Conservation (phyloP, 2,797 vertebrate species). For the Mormyrops boulengeri region DNA sequence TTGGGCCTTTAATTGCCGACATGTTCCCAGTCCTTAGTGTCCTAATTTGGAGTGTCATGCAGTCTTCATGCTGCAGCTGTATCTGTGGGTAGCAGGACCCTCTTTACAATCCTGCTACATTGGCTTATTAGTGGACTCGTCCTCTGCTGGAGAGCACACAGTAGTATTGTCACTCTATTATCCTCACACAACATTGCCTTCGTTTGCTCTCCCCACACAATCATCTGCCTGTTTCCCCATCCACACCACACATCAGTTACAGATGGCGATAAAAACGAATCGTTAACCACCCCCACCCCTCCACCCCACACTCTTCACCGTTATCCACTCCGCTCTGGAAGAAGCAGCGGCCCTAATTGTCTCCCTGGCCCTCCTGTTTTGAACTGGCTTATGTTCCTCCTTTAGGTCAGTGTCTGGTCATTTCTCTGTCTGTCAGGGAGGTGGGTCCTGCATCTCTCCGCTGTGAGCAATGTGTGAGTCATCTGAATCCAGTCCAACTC, state of each 20-base stretch:
- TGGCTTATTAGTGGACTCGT: not conserved
- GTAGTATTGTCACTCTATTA: not conserved
- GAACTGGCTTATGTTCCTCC: slow-evolving; percentile 51
- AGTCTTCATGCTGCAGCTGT: not conserved
- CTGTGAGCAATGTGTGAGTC: not conserved
- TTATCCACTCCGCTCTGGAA: not conserved
- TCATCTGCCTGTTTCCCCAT: slow-evolving; percentile 2
- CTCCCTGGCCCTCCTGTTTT: slow-evolving; percentile 45
- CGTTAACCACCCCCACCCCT: not conserved
- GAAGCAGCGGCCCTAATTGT: slow-evolving; percentile 63
- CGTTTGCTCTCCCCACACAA: slow-evolving; percentile 7
- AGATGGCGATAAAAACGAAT: slow-evolving; percentile 1
- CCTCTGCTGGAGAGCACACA: not conserved
- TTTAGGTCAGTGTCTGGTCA: slow-evolving; percentile 40
- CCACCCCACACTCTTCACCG: not conserved
- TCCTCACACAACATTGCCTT: slow-evolving; percentile 10
- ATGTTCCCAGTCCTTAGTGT: not conserved
- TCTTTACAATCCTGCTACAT: not conserved
- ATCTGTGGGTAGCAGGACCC: not conserved
- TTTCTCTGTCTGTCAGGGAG: slow-evolving; percentile 38
- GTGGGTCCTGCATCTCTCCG: not conserved
- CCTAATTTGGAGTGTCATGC: not conserved
- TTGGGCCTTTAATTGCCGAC: not conserved
- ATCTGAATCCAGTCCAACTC: not conserved
- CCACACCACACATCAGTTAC: not conserved